A percentile compares a stretch with the other conserved stretches of the same genome.
These are phyloP conservation scores for Formica aserva DNA, from an alignment of 2,888 invertebrate species.

Conservation along the genomic window DNA sequence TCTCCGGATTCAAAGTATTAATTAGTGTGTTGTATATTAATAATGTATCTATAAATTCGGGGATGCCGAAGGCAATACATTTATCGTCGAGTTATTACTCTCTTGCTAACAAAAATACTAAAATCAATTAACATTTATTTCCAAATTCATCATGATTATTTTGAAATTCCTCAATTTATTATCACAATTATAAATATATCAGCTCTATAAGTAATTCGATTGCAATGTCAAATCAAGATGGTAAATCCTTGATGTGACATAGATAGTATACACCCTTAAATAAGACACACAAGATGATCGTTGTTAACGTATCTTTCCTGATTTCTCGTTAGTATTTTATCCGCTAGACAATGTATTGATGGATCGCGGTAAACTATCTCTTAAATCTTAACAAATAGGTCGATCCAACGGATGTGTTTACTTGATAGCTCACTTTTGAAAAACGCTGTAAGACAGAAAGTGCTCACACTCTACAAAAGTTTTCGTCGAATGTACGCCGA, in stretches of 20 bases:
- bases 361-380: constrained; percentile 19
- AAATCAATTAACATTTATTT: neutral
- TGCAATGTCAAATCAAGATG: neutral
- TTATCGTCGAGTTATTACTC: neutral
- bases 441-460: constrained; percentile 53
- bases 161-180: neutral
- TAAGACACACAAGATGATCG: constrained; percentile 19
- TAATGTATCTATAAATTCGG: constrained; percentile 7
- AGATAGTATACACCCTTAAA: neutral
- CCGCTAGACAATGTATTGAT: constrained; percentile 24
- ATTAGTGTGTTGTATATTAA: constrained; percentile 24
- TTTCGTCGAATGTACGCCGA: constrained; percentile 55
- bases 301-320: neutral
- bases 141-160: neutral
- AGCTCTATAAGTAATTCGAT: neutral
- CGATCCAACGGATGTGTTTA: constrained; percentile 48
- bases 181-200: neutral
- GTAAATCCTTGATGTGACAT: neutral
- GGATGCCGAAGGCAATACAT: neutral
- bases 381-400: constrained; percentile 42
- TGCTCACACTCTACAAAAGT: constrained; percentile 45
- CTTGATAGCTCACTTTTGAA: constrained; percentile 28
- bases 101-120: neutral
- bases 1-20: constrained; percentile 47
- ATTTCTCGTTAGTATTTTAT: constrained; percentile 40